These are phyloP conservation scores for Mamestra configurata DNA, from an alignment of 1,140 invertebrate species.

Conservation along the genomic window DNA sequence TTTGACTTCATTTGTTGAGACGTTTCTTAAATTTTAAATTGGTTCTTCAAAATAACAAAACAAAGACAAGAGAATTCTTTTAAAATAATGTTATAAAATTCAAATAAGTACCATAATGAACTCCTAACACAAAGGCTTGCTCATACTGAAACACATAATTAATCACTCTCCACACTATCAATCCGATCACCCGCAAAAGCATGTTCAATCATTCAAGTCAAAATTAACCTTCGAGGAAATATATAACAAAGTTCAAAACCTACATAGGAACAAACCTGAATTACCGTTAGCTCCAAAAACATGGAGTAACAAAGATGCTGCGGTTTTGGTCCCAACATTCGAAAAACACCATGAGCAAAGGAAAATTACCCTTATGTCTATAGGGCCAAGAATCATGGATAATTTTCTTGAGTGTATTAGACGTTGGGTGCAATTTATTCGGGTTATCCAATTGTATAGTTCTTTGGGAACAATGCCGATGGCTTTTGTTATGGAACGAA, in stretches of 20 bases:
- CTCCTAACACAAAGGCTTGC: neutral
- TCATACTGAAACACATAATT: neutral
- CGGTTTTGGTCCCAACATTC: conserved; percentile 6
- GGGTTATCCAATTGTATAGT: conserved; percentile 44
- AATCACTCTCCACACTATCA: neutral
- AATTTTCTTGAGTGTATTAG: neutral
- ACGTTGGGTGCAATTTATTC: conserved; percentile 38
- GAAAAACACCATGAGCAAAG: neutral
- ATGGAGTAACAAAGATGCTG: conserved; percentile 74
- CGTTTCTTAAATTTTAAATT: no score
- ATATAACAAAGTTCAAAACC: conserved; percentile 40
- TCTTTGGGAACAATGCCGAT: conserved; percentile 48
- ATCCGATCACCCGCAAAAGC: neutral
- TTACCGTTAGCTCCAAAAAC: conserved; percentile 73
- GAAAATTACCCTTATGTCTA: neutral
- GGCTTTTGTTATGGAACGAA: conserved; percentile 35
- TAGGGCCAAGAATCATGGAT: neutral
- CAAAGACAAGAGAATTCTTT: no score
- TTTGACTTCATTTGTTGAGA: no score
- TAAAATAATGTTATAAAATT: no score
- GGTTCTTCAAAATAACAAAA: no score
- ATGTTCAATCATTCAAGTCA: neutral
- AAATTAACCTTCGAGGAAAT: conserved; percentile 8
- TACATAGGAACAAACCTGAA: conserved; percentile 69
- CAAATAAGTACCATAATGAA: neutral